Base-by-base conservation (phyloP, 2,888 invertebrate species). In the Plemyria rubiginata region DNA sequence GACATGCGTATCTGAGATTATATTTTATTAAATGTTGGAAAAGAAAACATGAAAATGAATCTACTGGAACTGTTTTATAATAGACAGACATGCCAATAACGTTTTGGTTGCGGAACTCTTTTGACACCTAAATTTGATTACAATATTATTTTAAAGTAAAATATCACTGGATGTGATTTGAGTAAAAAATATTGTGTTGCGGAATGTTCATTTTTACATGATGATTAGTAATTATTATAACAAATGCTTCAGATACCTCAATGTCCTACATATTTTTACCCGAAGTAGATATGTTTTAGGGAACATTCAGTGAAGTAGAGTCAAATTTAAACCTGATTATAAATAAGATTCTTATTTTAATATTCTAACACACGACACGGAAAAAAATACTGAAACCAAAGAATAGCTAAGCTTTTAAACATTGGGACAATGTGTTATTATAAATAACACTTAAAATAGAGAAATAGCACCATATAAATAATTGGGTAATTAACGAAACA, bases 391-490 rank as follows among this genome's bases (percentile, higher is more conserved):
- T 0, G 12, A 49, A 22, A 43, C 36, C 36, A 50, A 29, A 22
- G 50, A 22, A 22, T 22, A 22, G 2, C 22, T 50, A 29, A n/a
- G 7, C 16, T 48, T 43, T 15, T 5, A 48, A 29, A 38, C 9
- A 51, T 67, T 67, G 67, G 68, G 64, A 60, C 65, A 62, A 57
- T 22, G 32, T 54, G 15, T 61, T 53, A 52, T 40, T 49, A 49
- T 1, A 45, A 13, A 52, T 40, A 12, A 65, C 68, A 62, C 65
- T 52, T 66, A 54, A 62, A 70, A 62, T 59, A 67, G 63, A 67
- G 63, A 63, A 70, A 67, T 70, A 72, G 72, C 70, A 70, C 70
- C 70, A 55, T 48, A 46, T 13, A 60, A 59, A 53, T 54, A 43
- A 54, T 29, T 52, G 55, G 32, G 32, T 22, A 32, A 61, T 2